Conservation (phyloP, 2,888 invertebrate species). For the Scaptomyza reducta region DNA sequence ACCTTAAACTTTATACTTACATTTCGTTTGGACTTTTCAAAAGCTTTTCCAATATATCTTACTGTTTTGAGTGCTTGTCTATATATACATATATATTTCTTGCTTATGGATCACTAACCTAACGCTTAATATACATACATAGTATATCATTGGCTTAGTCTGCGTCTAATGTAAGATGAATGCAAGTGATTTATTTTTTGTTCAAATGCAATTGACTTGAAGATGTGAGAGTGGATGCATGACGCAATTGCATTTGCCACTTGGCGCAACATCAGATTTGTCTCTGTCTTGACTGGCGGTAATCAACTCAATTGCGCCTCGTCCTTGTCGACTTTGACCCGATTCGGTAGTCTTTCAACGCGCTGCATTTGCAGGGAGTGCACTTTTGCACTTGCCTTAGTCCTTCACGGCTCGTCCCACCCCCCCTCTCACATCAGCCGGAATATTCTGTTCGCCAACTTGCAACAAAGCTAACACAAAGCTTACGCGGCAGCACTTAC, state of each 20-base stretch:
- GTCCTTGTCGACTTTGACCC: constrained; percentile 55
- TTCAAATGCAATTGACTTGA: constrained; percentile 45
- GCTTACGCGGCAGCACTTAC: constrained; percentile 30
- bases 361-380: constrained; percentile 30
- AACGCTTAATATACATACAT: not conserved
- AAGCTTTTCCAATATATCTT: not conserved
- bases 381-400: constrained; percentile 36
- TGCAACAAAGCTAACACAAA: constrained; percentile 33
- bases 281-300: constrained; percentile 57
- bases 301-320: constrained; percentile 69
- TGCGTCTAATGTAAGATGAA: constrained; percentile 7
- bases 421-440: not conserved
- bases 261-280: constrained; percentile 34
- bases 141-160: not conserved
- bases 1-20: not conserved
- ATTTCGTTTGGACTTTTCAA: not conserved
- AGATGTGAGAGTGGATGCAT: constrained; percentile 34
- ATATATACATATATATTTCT: not conserved
- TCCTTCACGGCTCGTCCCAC: constrained; percentile 1
- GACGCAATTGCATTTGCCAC: constrained; percentile 52
- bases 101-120: not conserved
- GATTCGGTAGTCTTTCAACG: constrained; percentile 20
- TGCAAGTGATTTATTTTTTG: constrained; percentile 13
- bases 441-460: constrained; percentile 1
- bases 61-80: no score